Percentiles rank a stretch among this genome's conserved stretches.
Conservation (phyloP, 2,888 invertebrate species). For the Pteria penguin region DNA sequence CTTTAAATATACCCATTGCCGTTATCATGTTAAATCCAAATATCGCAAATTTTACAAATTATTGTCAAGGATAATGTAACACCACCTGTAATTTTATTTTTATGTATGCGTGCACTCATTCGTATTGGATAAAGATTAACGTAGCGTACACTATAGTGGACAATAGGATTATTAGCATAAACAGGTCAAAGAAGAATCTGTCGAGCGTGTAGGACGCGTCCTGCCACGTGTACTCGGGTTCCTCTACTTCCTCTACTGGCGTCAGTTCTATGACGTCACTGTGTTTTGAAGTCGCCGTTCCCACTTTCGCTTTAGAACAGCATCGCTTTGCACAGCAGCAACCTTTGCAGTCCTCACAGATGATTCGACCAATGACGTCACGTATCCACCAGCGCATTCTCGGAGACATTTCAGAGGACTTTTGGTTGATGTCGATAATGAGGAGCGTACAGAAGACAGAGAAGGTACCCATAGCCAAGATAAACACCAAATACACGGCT, state of each 20-base stretch:
- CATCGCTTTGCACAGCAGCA: background rate
- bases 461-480: conserved; percentile 28
- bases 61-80: too few relatives aligned
- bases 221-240: conserved; percentile 45
- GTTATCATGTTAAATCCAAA: too few relatives aligned
- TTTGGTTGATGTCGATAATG: conserved; percentile 28
- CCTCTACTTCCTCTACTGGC: conserved; percentile 14
- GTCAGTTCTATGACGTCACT: background rate
- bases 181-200: conserved; percentile 47
- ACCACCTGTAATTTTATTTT: too few relatives aligned
- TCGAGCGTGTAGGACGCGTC: conserved; percentile 44
- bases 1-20: too few relatives aligned
- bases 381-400: background rate
- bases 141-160: background rate
- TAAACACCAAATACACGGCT: conserved; percentile 40
- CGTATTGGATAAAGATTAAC: background rate
- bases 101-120: too few relatives aligned
- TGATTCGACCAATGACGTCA: conserved; percentile 2
- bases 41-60: too few relatives aligned
- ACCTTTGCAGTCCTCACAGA: conserved; percentile 10
- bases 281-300: background rate
- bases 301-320: background rate
- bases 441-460: conserved; percentile 35
- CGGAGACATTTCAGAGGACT: conserved; percentile 2
- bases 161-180: conserved; percentile 31